Evolutionary conservation across 2,888 invertebrate genomes (phyloP).

Genomic region (Neoitamus cyanurus): DNA sequence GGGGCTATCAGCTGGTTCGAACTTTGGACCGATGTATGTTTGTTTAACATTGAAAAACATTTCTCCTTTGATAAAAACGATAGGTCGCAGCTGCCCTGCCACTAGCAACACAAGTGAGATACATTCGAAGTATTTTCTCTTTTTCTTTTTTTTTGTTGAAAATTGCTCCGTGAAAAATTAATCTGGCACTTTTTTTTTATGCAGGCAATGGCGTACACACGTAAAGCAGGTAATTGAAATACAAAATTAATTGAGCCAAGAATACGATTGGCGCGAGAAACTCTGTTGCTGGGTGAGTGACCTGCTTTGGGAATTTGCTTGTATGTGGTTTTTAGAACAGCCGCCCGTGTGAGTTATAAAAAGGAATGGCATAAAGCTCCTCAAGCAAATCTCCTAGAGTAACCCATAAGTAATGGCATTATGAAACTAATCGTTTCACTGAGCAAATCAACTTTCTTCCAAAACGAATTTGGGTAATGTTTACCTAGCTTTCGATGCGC

Average conservation of each 20-base stretch:
- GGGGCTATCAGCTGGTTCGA: conserved; percentile 4
- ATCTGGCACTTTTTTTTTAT: background rate
- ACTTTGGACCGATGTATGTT: conserved; percentile 12
- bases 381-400: background rate
- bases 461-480: background rate
- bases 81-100: background rate
- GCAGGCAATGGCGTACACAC: background rate
- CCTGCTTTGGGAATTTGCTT: background rate
- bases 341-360: conserved; percentile 21
- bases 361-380: background rate
- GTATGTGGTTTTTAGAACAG: background rate
- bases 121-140: background rate
- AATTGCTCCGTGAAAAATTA: conserved; percentile 19
- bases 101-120: conserved; percentile 9
- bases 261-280: background rate
- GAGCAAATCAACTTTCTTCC: background rate
- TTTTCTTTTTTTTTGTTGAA: background rate
- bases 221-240: background rate
- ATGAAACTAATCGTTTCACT: background rate
- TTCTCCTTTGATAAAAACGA: background rate
- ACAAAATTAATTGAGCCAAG: conserved; percentile 1
- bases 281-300: conserved; percentile 31
- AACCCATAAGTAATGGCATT: background rate
- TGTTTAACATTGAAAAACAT: conserved; percentile 11
- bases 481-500: background rate